phyloP scores from a whole-genome alignment of 2,888 invertebrate genomes.

The Linyphia triangularis region DNA sequence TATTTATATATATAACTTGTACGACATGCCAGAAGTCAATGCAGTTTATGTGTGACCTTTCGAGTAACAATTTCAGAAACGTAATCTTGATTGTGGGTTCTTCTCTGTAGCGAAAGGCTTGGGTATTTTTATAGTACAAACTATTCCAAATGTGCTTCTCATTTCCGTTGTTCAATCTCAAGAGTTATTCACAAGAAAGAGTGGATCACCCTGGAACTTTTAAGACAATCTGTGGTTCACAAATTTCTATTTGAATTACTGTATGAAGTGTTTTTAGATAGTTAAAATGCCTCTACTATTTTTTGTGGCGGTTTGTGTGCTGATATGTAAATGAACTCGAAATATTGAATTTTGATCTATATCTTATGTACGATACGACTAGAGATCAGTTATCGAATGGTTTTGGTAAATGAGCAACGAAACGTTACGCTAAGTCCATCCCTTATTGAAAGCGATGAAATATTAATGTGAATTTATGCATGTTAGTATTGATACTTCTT shows the following conservation, averaged over 20 bases:
- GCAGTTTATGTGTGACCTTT: neutral
- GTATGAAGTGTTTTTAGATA: conserved; percentile 49
- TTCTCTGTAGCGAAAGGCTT: conserved; percentile 23
- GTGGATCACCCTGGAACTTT: conserved; percentile 43
- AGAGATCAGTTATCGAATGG: conserved; percentile 31
- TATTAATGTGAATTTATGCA: neutral
- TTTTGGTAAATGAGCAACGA: conserved; percentile 1
- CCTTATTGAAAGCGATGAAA: conserved; percentile 12
- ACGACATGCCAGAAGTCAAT: neutral
- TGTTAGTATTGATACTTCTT: conserved; percentile 9
- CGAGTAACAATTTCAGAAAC: neutral
- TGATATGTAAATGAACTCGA: conserved; percentile 11
- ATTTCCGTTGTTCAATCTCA: conserved; percentile 11
- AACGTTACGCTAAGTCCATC: conserved; percentile 24
- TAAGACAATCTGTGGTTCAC: conserved; percentile 64
- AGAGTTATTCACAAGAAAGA: conserved; percentile 13
- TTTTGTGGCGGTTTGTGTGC: conserved; percentile 50
- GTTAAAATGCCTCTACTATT: conserved; percentile 57
- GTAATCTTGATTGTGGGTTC: conserved; percentile 19
- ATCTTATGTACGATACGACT: conserved; percentile 25
- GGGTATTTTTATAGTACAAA: conserved; percentile 57
- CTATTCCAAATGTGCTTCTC: conserved; percentile 51
- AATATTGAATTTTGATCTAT: conserved; percentile 52
- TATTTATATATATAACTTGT: conserved; percentile 20
- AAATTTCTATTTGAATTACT: conserved; percentile 53